Evolutionary conservation across 2,888 invertebrate species (phyloP).

Genomic region (Orthosia incerta): DNA sequence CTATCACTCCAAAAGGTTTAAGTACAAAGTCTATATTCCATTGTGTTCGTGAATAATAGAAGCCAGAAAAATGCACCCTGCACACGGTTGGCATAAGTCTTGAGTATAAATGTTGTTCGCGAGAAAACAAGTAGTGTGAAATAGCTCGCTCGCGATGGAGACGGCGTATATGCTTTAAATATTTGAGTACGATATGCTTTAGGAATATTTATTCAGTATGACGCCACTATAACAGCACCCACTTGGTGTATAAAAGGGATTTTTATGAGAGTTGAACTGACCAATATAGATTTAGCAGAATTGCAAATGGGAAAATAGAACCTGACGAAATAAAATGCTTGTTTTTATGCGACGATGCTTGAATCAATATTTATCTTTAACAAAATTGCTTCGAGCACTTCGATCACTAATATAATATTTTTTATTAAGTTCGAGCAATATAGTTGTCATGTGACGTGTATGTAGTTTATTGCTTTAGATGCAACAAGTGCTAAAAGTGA

Average conservation of each 20-base stretch:
- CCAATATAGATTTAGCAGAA: slow-evolving; percentile 28
- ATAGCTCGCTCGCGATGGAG: slow-evolving; percentile 73
- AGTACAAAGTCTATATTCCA: slow-evolving; percentile 70
- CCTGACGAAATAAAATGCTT: background rate
- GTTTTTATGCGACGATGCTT: background rate
- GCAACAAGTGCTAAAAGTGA: slow-evolving; percentile 57
- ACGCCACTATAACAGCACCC: slow-evolving; percentile 56
- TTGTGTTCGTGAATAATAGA: slow-evolving; percentile 70
- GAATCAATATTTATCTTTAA: background rate
- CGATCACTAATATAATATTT: too few species aligned
- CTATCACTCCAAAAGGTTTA: slow-evolving; percentile 66
- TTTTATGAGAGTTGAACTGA: slow-evolving; percentile 41
- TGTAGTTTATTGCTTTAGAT: slow-evolving; percentile 18
- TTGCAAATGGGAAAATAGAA: background rate
- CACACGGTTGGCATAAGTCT: slow-evolving; percentile 74
- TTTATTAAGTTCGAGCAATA: background rate
- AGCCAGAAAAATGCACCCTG: slow-evolving; percentile 84
- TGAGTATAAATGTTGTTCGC: slow-evolving; percentile 84
- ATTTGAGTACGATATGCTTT: slow-evolving; percentile 74
- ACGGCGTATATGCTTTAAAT: slow-evolving; percentile 77
- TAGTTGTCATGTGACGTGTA: background rate
- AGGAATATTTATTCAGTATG: slow-evolving; percentile 61
- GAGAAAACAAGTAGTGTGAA: slow-evolving; percentile 82
- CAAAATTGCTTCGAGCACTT: background rate
- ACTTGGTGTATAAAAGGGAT: slow-evolving; percentile 57